phyloP scores from a whole-genome alignment of 1,140 invertebrate genomes.

The Camponotus vicinus region DNA sequence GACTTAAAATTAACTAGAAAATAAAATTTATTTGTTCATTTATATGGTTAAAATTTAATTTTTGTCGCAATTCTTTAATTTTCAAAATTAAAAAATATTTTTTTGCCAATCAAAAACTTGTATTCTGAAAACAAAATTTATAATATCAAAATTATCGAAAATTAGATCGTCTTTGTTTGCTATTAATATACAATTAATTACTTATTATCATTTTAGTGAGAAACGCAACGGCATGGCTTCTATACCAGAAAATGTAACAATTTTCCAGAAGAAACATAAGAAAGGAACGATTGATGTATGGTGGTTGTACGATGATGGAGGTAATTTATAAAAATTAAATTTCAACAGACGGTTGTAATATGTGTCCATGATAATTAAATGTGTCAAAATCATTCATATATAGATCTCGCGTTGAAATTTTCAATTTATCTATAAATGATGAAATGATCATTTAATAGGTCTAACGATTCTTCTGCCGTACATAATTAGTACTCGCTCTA shows the following conservation, averaged over 20 bases:
- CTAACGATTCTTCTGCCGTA: constrained; percentile 97
- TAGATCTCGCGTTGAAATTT: constrained; percentile 22
- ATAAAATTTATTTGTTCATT: not conserved
- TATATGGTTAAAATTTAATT: not conserved
- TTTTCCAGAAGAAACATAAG: constrained; percentile 89
- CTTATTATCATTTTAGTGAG: constrained; percentile 61
- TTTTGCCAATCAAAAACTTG: not conserved
- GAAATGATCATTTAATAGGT: constrained; percentile 85
- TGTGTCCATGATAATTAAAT: not conserved
- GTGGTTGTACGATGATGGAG: constrained; percentile 99
- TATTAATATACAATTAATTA: not conserved
- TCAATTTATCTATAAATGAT: constrained; percentile 72
- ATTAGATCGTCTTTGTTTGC: not conserved
- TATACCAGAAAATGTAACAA: constrained; percentile 87
- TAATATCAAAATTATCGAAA: not conserved
- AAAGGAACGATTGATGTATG: constrained; percentile 96
- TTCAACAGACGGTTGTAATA: not conserved
- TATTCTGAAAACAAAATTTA: not conserved
- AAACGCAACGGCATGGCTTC: constrained; percentile 79
- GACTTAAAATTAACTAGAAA: not conserved
- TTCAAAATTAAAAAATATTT: not conserved
- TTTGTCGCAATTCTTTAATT: not conserved
- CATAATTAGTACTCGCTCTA: constrained; percentile 94
- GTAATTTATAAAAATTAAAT: constrained; percentile 82
- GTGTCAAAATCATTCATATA: constrained; percentile 28